Evolutionary conservation across 2,113 vertebrate genomes (phyloP).

Genomic region (Castor canadensis): DNA sequence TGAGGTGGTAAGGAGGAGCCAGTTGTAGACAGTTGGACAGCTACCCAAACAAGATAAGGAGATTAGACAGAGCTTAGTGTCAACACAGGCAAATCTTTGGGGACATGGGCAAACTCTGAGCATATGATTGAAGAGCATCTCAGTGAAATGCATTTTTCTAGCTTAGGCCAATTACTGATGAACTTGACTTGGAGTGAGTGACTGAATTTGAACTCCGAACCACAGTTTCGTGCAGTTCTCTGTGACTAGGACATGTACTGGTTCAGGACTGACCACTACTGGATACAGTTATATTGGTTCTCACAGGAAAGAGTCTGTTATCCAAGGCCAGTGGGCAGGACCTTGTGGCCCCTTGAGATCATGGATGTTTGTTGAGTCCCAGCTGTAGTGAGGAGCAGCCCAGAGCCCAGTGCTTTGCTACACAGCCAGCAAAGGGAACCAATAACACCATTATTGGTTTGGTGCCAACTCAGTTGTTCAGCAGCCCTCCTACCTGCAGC

Average conservation of each 20-base stretch:
- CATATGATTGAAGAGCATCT: not conserved
- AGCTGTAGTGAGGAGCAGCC: too few relatives aligned
- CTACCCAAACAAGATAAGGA: not conserved
- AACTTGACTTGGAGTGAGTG: not conserved
- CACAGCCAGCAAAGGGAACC: not conserved
- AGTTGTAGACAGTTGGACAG: not conserved
- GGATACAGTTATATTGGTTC: not conserved
- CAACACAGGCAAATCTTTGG: not conserved
- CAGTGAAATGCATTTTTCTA: not conserved
- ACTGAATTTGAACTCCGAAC: not conserved
- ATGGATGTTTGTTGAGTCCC: not conserved
- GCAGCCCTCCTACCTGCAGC: not conserved
- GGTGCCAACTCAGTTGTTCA: not conserved
- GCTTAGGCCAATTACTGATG: not conserved
- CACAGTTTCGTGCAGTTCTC: not conserved
- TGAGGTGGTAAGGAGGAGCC: not conserved
- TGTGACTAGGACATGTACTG: not conserved
- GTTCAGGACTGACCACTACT: not conserved
- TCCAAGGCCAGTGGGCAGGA: not conserved
- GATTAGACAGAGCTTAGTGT: not conserved
- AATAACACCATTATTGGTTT: not conserved
- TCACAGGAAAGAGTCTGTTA: not conserved
- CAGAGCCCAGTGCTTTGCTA: not conserved
- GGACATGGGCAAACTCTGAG: not conserved
- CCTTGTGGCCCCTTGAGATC: not conserved